Conservation (phyloP, 1,140 invertebrate species). For the Drosophila ambigua region DNA sequence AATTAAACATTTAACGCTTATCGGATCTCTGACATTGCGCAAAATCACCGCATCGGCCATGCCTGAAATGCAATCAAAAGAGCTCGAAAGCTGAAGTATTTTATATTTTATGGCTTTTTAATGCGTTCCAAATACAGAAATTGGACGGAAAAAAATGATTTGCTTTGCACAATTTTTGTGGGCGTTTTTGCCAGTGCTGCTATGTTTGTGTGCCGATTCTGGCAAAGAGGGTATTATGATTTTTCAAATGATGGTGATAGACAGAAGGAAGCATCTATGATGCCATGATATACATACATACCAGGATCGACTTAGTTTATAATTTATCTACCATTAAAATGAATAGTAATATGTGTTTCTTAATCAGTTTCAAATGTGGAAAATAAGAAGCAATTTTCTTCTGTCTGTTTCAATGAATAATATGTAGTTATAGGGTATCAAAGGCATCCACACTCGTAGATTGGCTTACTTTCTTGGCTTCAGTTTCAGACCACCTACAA, state of each 20-base stretch:
- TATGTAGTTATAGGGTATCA: too few species aligned
- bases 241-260: too few species aligned
- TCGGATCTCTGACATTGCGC: constrained; percentile 64
- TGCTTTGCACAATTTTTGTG: constrained; percentile 65
- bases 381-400: too few species aligned
- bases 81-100: constrained; percentile 5
- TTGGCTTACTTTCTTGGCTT: constrained; percentile 5
- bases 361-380: too few species aligned
- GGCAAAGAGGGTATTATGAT: too few species aligned
- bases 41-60: constrained; percentile 42
- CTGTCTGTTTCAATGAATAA: too few species aligned
- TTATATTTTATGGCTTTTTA: constrained; percentile 64
- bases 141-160: constrained; percentile 20
- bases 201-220: constrained; percentile 18
- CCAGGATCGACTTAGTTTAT: too few species aligned
- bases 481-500: constrained; percentile 65
- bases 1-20: constrained; percentile 72
- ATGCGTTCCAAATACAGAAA: constrained; percentile 45
- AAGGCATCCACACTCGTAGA: too few species aligned
- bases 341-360: too few species aligned
- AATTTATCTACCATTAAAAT: too few species aligned
- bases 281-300: too few species aligned
- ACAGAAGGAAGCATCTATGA: too few species aligned
- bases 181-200: constrained; percentile 49
- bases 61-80: constrained; percentile 33